Percentiles rank a stretch among this genome's conserved stretches.
phyloP scores from a whole-genome alignment of 2,888 invertebrate genomes.

The Mimachlamys varia region DNA sequence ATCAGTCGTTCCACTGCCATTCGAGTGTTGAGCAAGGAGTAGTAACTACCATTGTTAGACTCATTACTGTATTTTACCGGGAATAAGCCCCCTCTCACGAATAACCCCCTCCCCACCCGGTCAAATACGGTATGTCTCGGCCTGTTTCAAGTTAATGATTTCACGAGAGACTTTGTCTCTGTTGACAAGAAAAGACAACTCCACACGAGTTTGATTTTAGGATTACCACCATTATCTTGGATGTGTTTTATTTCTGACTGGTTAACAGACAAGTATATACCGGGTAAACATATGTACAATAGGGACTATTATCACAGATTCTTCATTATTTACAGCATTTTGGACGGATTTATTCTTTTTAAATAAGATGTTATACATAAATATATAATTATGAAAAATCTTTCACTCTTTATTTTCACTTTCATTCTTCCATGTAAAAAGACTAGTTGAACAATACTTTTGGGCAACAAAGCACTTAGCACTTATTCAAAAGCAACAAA shows the following conservation, averaged over 20 bases:
- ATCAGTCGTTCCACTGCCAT: no score
- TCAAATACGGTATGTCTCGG: no score
- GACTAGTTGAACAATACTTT: not conserved
- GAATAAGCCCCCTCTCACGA: no score
- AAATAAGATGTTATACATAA: not conserved
- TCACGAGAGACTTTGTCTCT: no score
- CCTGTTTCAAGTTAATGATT: no score
- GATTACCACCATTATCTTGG: not conserved
- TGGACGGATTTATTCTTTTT: not conserved
- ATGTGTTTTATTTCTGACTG: slow-evolving; percentile 17
- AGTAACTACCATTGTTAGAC: no score
- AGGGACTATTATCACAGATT: slow-evolving; percentile 23
- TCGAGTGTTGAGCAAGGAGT: no score
- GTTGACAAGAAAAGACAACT: not conserved
- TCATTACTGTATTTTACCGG: no score
- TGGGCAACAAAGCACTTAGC: not conserved
- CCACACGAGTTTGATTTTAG: not conserved
- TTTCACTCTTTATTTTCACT: not conserved
- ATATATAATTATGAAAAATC: not conserved
- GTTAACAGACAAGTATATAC: slow-evolving; percentile 24
- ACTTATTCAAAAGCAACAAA: slow-evolving; percentile 34
- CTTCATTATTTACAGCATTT: not conserved
- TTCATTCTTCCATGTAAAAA: not conserved
- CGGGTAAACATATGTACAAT: not conserved
- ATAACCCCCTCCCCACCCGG: no score